Percentiles rank a stretch among this genome's conserved stretches.
Evolutionary conservation across 2,113 vertebrate species (phyloP).

Genomic region (Periophthalmodon schlosseri): DNA sequence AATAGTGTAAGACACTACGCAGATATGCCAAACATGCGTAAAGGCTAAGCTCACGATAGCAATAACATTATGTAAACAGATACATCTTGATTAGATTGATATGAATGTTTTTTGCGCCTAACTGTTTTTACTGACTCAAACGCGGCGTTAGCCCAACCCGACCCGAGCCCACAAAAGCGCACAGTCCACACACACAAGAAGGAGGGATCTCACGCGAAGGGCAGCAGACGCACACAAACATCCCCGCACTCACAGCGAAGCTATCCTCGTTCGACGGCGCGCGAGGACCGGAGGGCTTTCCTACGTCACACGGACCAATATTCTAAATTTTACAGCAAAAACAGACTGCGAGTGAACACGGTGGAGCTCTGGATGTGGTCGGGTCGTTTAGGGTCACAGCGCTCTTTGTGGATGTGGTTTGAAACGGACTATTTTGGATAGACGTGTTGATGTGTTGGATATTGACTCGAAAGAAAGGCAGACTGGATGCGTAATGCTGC

Average conservation of each 20-base stretch:
- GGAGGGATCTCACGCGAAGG: slow-evolving; percentile 67
- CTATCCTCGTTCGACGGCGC: not conserved
- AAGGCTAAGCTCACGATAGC: too few species aligned
- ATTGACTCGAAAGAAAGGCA: not conserved
- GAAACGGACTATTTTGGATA: not conserved
- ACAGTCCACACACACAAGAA: slow-evolving; percentile 19
- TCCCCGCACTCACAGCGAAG: slow-evolving; percentile 5
- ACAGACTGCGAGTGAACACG: not conserved
- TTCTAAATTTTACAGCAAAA: not conserved
- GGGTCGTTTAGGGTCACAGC: not conserved
- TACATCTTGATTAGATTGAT: too few species aligned
- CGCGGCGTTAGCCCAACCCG: slow-evolving; percentile 35
- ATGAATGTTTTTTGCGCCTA: not conserved
- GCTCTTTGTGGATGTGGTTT: not conserved
- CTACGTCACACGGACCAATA: not conserved
- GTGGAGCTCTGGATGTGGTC: not conserved
- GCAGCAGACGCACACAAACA: slow-evolving; percentile 25
- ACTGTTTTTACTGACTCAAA: slow-evolving; percentile 40
- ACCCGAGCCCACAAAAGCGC: slow-evolving; percentile 11
- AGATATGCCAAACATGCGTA: too few species aligned
- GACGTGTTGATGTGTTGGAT: not conserved
- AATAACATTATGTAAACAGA: not conserved
- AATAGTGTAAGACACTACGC: too few species aligned
- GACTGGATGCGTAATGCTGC: not conserved
- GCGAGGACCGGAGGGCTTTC: not conserved